Evolutionary conservation across 2,113 vertebrate species (phyloP), one percentile per base, ranked within the genome.

Genomic region (Amphiprion percula): DNA sequence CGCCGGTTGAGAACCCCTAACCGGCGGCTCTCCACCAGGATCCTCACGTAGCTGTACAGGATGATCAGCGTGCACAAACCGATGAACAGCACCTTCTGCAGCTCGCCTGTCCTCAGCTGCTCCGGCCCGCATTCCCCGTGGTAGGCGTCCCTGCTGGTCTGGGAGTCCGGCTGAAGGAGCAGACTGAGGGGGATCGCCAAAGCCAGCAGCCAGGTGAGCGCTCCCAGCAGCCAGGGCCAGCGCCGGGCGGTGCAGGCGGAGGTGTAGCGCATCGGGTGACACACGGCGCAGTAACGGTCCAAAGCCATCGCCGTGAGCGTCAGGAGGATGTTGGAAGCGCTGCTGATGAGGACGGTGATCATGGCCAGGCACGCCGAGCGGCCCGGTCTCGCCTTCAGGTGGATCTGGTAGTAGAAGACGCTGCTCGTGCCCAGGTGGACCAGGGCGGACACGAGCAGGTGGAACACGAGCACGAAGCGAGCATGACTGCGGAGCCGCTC

Each of bases 251-350:
- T 46, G 68, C 85, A 90, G 2, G 44, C 3, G 28, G 87, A 54
- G 15, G 47, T 85, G 89, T 95, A 95, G 53, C 93, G 86, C 82
- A 95, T 76, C 7, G 95, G 94, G 74, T 93, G 85, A 60, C 95
- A 95, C 56, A 95, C 92, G 64, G 95, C 95, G 41, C 72, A 81
- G 80, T 92, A 95, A 0, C 95, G 93, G 82, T 95, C 95, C 72
- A 95, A 17, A 0, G 95, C 94, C 95, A 95, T 95, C 10, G 56
- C 88, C 3, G 95, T 95, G 62, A 95, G 92, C 14, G 95, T 95
- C 54, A 95, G 87, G 8, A 95, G 90, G 80, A 93, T 94, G 87
- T 93, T 93, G 50, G 91, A 94, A 1, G 90, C 95, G 82, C 93
- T 94, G 63, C 91, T 91, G 80, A 94, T 91, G 53, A 95, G 19